phyloP scores from a whole-genome alignment of 2,113 vertebrate species.

The Bubalus kerabau region DNA sequence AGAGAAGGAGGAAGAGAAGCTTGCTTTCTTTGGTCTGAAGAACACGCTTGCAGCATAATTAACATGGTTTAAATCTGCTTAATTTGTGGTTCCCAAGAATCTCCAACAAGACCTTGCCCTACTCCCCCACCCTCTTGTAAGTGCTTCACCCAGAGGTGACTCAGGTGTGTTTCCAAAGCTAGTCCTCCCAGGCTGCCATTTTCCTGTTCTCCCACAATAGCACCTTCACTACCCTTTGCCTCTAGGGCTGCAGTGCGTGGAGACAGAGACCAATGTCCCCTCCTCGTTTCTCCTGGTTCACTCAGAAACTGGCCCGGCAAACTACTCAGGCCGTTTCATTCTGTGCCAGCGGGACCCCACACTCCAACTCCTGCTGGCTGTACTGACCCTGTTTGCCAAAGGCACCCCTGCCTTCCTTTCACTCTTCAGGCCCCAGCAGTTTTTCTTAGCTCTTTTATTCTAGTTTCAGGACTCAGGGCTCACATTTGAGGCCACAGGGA shows the following conservation, averaged over 20 bases:
- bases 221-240: neutral
- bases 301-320: neutral
- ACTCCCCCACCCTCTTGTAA: neutral
- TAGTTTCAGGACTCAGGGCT: neutral
- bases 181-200: neutral
- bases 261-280: rapidly evolving
- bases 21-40: neutral
- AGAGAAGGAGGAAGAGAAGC: neutral
- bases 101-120: neutral
- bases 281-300: neutral
- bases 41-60: neutral
- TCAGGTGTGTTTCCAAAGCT: neutral
- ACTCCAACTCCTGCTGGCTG: neutral
- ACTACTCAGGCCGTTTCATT: too few relatives aligned
- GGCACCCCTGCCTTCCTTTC: neutral
- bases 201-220: neutral
- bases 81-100: neutral
- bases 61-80: neutral
- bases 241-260: neutral
- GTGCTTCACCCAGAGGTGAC: neutral
- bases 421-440: neutral
- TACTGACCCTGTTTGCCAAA: neutral
- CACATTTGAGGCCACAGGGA: neutral
- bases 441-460: neutral
- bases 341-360: neutral